A percentile compares a stretch with the other conserved stretches of the same genome.
phyloP scores from a whole-genome alignment of 2,888 invertebrate genomes.

The Tetanocera ferruginea region DNA sequence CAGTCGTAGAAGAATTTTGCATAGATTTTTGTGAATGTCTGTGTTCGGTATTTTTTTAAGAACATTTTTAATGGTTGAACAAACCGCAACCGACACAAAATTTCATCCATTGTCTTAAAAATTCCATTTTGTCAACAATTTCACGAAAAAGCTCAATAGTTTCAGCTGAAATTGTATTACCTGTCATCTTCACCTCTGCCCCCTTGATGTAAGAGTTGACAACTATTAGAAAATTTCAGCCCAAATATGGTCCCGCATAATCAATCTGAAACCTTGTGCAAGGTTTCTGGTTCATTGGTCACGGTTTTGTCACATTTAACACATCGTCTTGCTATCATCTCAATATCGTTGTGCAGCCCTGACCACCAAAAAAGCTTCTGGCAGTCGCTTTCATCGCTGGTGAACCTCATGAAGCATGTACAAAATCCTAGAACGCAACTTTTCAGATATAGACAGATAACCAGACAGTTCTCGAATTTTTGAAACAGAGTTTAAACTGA shows the following conservation, averaged over 20 bases:
- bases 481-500: slow-evolving; percentile 23
- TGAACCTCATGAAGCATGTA: slow-evolving; percentile 28
- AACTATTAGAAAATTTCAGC: slow-evolving; percentile 40
- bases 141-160: slow-evolving; percentile 25
- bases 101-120: slow-evolving; percentile 44
- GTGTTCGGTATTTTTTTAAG: slow-evolving; percentile 36
- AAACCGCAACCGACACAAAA: slow-evolving; percentile 36
- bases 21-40: slow-evolving; percentile 13
- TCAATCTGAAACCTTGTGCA: slow-evolving; percentile 42
- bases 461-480: slow-evolving; percentile 30
- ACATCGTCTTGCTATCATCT: slow-evolving; percentile 30
- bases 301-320: slow-evolving; percentile 28
- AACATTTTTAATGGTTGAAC: slow-evolving; percentile 41
- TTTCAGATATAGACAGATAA: too few relatives aligned
- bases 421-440: slow-evolving; percentile 10
- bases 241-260: slow-evolving; percentile 45
- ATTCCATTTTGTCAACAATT: slow-evolving; percentile 28
- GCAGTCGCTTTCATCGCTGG: slow-evolving; percentile 38
- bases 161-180: slow-evolving; percentile 8
- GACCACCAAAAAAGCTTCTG: slow-evolving; percentile 44
- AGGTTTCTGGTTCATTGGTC: slow-evolving; percentile 29
- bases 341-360: slow-evolving; percentile 30
- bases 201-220: slow-evolving; percentile 42
- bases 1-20: slow-evolving; percentile 30
- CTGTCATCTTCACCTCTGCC: slow-evolving; percentile 26